These are phyloP conservation scores for Aethina tumida DNA, from an alignment of 1,140 invertebrate species.

Conservation along the genomic window DNA sequence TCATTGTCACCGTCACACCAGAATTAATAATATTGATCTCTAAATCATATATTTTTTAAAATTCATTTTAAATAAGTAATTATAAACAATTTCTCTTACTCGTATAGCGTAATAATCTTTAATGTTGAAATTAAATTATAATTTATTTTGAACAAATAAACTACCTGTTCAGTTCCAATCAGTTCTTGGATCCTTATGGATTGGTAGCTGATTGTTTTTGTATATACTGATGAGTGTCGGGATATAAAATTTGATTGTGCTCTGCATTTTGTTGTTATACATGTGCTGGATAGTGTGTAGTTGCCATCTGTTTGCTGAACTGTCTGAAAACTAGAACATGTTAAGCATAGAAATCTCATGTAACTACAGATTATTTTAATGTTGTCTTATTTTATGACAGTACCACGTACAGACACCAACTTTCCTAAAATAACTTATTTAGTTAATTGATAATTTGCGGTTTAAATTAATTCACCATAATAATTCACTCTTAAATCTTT, in stretches of 20 bases:
- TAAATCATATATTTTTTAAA: slow-evolving; percentile 75
- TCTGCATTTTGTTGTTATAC: slow-evolving; percentile 45
- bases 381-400: no score
- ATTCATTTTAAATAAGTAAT: not conserved
- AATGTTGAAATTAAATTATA: slow-evolving; percentile 41
- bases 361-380: no score
- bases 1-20: slow-evolving; percentile 77
- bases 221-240: slow-evolving; percentile 54
- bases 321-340: slow-evolving; percentile 54
- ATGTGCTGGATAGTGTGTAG: slow-evolving; percentile 46
- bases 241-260: slow-evolving; percentile 56
- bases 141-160: slow-evolving; percentile 5
- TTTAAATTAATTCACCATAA: no score
- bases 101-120: slow-evolving; percentile 63
- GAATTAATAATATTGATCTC: slow-evolving; percentile 79
- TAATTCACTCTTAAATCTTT: no score
- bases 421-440: no score
- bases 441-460: no score
- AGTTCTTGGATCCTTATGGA: slow-evolving; percentile 73
- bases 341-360: slow-evolving; percentile 70
- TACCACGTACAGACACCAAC: no score
- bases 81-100: slow-evolving; percentile 33
- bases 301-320: slow-evolving; percentile 51
- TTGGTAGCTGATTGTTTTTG: slow-evolving; percentile 67
- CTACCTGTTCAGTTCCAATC: slow-evolving; percentile 45